Evolutionary conservation across 2,888 invertebrate species (phyloP).

Genomic region (Drosophila phalerata): DNA sequence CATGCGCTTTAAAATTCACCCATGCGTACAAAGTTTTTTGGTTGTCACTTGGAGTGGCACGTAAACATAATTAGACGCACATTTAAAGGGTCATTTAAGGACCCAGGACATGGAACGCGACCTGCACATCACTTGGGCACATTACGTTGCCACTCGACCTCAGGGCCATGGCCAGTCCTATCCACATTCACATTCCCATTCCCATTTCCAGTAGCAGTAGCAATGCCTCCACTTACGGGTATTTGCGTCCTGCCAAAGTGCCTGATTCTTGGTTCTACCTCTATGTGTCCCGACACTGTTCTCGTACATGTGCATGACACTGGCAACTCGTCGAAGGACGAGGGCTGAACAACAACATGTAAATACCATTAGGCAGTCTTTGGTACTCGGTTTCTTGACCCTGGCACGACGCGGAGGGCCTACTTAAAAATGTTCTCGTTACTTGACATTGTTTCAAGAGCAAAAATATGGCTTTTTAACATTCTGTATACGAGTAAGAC

Average conservation of each 20-base stretch:
- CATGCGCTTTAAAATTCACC: constrained; percentile 61
- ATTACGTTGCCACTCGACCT: constrained; percentile 53
- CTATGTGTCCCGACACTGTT: neutral
- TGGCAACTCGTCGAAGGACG: constrained; percentile 50
- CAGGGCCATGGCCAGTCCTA: constrained; percentile 39
- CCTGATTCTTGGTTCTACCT: constrained; percentile 27
- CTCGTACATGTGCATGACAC: constrained; percentile 59
- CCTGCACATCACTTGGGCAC: constrained; percentile 32
- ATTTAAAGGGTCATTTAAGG: constrained; percentile 78
- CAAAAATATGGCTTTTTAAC: constrained; percentile 73
- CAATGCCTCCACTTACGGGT: constrained; percentile 56
- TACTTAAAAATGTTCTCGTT: constrained; percentile 72
- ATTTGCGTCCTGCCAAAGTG: constrained; percentile 70
- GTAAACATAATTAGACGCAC: constrained; percentile 79
- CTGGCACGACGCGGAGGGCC: constrained; percentile 43
- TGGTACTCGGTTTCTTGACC: constrained; percentile 41
- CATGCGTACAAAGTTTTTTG: constrained; percentile 45
- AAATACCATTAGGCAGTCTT: constrained; percentile 72
- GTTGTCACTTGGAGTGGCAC: constrained; percentile 62
- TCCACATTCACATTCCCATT: neutral
- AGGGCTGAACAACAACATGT: constrained; percentile 59
- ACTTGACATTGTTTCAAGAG: constrained; percentile 81
- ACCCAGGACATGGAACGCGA: constrained; percentile 36
- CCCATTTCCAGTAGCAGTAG: constrained; percentile 4
- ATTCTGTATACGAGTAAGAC: constrained; percentile 27